A percentile compares a stretch with the other conserved stretches of the same genome.
These are phyloP conservation scores for Nothoprocta pentlandii DNA, from an alignment of 2,113 vertebrate species.

Conservation along the genomic window DNA sequence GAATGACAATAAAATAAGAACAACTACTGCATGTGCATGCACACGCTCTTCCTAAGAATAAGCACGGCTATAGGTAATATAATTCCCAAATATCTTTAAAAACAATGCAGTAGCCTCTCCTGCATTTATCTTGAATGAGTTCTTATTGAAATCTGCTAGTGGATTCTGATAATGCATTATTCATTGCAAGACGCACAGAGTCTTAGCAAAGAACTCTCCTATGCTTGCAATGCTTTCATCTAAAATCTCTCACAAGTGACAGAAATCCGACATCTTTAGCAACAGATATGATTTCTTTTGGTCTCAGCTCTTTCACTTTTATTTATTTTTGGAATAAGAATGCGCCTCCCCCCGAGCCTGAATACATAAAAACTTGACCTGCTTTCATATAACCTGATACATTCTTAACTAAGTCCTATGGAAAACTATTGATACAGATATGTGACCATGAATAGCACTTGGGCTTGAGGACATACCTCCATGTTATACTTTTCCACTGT, in stretches of 20 bases:
- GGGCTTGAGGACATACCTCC: constrained; percentile 86
- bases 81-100: constrained; percentile 43
- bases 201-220: constrained; percentile 41
- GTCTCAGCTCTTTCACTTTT: neutral
- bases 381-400: neutral
- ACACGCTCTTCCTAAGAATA: constrained; percentile 15
- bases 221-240: constrained; percentile 45
- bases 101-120: constrained; percentile 56
- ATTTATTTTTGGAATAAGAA: neutral
- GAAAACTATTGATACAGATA: constrained; percentile 1
- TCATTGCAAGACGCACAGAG: constrained; percentile 69
- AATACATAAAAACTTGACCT: neutral
- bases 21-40: neutral
- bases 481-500: constrained; percentile 97
- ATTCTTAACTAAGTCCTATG: neutral
- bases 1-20: constrained; percentile 31
- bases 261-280: neutral
- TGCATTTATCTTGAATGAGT: constrained; percentile 58
- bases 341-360: neutral
- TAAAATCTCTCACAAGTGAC: constrained; percentile 41
- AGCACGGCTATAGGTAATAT: constrained; percentile 22
- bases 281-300: neutral
- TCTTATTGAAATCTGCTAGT: constrained; percentile 75
- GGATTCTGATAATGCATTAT: constrained; percentile 78
- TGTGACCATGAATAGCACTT: neutral